These are phyloP conservation scores for Notamacropus eugenii DNA, from an alignment of 2,797 vertebrate genomes.

Conservation along the genomic window DNA sequence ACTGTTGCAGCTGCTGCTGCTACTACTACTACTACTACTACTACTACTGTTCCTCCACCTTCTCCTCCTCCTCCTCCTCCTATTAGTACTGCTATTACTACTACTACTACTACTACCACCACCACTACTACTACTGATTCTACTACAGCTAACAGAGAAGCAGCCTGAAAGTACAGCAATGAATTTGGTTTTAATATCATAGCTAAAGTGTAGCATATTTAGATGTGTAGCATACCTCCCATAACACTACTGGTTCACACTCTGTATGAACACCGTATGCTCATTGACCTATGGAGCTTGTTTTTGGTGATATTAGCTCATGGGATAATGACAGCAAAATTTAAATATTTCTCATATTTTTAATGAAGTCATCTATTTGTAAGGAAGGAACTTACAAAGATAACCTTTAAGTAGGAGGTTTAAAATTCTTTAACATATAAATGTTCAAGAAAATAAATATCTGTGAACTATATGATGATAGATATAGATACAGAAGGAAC, in stretches of 20 bases:
- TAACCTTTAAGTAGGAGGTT: neutral
- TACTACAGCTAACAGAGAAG: neutral
- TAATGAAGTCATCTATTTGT: neutral
- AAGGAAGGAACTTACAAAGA: neutral
- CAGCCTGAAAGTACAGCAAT: neutral
- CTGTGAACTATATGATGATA: neutral
- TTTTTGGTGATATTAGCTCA: neutral
- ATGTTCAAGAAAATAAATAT: neutral
- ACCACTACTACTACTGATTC: neutral
- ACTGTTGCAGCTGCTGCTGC: fast-evolving
- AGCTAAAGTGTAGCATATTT: neutral
- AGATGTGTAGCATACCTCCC: neutral
- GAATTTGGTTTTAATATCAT: neutral
- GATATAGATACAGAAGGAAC: neutral
- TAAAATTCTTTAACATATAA: neutral
- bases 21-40: neutral
- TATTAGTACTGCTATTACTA: no score
- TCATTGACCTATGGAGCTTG: neutral
- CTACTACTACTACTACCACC: no score
- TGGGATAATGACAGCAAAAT: neutral
- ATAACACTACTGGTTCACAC: neutral
- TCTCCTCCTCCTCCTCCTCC: no score
- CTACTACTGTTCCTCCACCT: no score
- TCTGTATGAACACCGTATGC: neutral
- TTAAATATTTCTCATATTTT: neutral